Percentiles rank a stretch among this genome's conserved stretches.
phyloP scores from a whole-genome alignment of 2,888 invertebrate genomes.

The Hirtodrosophila alboralis region DNA sequence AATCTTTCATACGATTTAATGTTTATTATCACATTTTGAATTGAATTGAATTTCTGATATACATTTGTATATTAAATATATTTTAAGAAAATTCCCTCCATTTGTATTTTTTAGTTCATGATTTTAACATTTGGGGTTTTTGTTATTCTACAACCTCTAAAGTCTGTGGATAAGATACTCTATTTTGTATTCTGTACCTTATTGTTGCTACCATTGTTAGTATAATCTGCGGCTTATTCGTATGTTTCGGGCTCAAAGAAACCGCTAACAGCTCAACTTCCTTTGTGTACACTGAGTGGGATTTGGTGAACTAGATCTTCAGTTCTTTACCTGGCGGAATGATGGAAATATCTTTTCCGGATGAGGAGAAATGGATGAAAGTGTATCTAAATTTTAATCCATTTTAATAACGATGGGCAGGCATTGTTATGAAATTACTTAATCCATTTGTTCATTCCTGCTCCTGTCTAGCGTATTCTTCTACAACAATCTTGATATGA shows the following conservation, averaged over 20 bases:
- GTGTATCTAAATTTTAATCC: constrained; percentile 54
- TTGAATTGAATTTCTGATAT: no score
- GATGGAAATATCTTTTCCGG: constrained; percentile 23
- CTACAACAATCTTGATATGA: constrained; percentile 35
- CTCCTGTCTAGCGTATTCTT: constrained; percentile 1
- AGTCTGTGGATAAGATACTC: background rate
- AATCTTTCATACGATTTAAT: no score
- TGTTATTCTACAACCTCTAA: no score
- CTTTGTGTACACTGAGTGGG: constrained; percentile 28
- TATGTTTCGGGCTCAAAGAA: constrained; percentile 3
- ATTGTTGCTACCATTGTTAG: background rate
- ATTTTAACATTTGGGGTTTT: no score
- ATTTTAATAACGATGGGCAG: constrained; percentile 46
- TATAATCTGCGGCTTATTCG: constrained; percentile 24
- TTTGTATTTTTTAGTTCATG: no score
- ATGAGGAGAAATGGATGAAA: constrained; percentile 20
- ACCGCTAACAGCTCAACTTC: constrained; percentile 18
- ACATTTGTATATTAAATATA: no score
- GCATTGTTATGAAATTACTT: constrained; percentile 54
- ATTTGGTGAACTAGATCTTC: constrained; percentile 31
- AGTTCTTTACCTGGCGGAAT: constrained; percentile 41
- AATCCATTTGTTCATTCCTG: constrained; percentile 38
- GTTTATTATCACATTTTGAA: no score
- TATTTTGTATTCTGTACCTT: background rate
- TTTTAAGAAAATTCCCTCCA: no score